Conservation (phyloP, 2,797 vertebrate genomes). For the Lerista edwardsae region DNA sequence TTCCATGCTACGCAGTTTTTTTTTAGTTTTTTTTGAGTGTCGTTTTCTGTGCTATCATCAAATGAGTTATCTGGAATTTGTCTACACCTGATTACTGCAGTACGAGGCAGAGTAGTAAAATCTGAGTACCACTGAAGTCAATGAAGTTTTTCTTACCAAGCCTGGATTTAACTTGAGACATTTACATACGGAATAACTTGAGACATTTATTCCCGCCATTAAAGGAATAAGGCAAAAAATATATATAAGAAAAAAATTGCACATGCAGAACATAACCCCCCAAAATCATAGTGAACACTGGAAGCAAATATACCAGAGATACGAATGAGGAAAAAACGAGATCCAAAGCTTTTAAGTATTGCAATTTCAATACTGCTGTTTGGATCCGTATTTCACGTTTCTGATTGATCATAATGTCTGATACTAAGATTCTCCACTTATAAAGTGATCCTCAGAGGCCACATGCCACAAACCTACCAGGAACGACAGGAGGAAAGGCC, state of each 20-base stretch:
- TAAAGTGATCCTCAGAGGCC: background rate
- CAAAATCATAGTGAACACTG: background rate
- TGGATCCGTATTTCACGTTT: constrained; percentile 34
- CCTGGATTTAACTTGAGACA: constrained; percentile 13
- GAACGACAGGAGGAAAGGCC: background rate
- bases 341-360: constrained; percentile 31
- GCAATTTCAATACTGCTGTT: background rate
- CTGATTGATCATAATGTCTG: background rate
- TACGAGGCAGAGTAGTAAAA: background rate
- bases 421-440: background rate
- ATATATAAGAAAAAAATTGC: background rate
- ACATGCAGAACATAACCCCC: background rate
- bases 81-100: background rate
- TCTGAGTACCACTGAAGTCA: background rate
- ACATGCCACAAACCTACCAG: background rate
- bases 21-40: no score
- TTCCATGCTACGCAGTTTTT: background rate
- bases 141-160: background rate
- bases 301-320: constrained; percentile 11
- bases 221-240: constrained; percentile 18
- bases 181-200: background rate
- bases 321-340: constrained; percentile 9
- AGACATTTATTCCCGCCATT: background rate
- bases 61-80: background rate
- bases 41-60: background rate